Conservation (phyloP, 2,888 invertebrate genomes). For the Brenthis ino region DNA sequence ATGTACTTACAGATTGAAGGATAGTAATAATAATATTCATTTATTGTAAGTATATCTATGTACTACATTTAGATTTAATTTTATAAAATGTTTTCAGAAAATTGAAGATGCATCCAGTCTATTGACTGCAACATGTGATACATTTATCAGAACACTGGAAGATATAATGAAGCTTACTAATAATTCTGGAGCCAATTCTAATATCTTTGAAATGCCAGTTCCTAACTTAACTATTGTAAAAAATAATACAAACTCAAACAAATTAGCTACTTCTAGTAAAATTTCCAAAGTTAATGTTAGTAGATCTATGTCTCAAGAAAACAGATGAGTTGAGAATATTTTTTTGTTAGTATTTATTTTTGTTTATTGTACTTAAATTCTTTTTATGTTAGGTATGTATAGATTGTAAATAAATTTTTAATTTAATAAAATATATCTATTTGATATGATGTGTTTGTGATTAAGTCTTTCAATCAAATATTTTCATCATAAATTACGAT, state of each 20-base stretch:
- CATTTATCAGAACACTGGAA: constrained; percentile 90
- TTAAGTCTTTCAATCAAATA: constrained; percentile 3
- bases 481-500: constrained; percentile 2
- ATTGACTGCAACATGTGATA: constrained; percentile 90
- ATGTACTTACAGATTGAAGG: too few relatives aligned
- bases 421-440: not conserved
- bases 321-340: constrained; percentile 61
- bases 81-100: constrained; percentile 73
- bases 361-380: constrained; percentile 22
- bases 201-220: constrained; percentile 63
- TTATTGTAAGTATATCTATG: too few relatives aligned
- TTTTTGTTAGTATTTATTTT: constrained; percentile 11
- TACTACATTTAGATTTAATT: not conserved
- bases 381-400: constrained; percentile 4
- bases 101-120: constrained; percentile 88
- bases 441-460: not conserved
- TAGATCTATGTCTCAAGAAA: constrained; percentile 73
- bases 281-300: constrained; percentile 60
- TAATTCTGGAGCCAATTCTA: constrained; percentile 46
- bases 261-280: constrained; percentile 40
- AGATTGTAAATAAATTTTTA: constrained; percentile 9
- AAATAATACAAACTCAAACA: constrained; percentile 47
- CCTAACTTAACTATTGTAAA: constrained; percentile 47
- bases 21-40: too few relatives aligned
- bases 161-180: constrained; percentile 87